phyloP scores from a whole-genome alignment of 2,888 invertebrate genomes.

The Pseudococcus jackbeardsleyi region DNA sequence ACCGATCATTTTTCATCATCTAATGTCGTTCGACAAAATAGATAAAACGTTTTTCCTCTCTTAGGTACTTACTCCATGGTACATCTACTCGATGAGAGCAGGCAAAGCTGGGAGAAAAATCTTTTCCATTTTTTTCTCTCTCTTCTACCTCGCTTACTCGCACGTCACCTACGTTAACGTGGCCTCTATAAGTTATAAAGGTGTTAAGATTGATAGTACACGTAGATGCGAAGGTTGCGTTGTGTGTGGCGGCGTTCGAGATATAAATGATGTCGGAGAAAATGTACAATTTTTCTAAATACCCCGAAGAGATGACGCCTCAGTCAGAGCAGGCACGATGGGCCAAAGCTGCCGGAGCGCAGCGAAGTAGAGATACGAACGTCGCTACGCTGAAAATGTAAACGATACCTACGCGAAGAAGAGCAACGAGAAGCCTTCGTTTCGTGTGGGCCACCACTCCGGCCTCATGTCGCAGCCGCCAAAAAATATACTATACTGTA shows the following conservation, averaged over 20 bases:
- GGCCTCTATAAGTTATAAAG: background rate
- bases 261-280: constrained; percentile 16
- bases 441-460: no score
- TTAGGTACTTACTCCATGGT: background rate
- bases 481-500: background rate
- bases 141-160: background rate
- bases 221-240: background rate
- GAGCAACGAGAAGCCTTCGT: background rate
- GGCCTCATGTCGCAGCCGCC: background rate
- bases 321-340: background rate
- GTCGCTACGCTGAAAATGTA: background rate
- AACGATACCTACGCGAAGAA: background rate
- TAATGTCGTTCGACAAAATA: background rate
- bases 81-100: background rate
- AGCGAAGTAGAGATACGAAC: background rate
- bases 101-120: background rate
- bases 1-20: constrained; percentile 17
- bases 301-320: background rate
- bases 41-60: constrained; percentile 19
- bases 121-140: background rate
- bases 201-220: constrained; percentile 13
- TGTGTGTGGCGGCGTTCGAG: background rate
- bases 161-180: background rate
- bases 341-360: no score
- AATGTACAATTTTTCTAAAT: constrained; percentile 14